phyloP scores from a whole-genome alignment of 2,797 vertebrate species.

The Rhabdomys pumilio region DNA sequence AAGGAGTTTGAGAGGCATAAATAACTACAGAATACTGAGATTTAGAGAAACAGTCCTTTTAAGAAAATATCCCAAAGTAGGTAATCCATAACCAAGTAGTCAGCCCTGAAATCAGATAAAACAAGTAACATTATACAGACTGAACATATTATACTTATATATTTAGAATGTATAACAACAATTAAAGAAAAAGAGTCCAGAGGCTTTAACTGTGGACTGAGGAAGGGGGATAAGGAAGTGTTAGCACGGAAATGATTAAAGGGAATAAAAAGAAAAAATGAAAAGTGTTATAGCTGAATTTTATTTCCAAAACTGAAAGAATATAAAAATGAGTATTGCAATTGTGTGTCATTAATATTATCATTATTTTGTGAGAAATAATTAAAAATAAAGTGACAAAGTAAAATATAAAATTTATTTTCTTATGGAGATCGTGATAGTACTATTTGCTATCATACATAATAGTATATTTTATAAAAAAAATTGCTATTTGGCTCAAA shows the following conservation, averaged over 20 bases:
- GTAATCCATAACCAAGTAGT: not conserved
- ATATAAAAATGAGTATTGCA: not conserved
- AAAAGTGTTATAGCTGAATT: not conserved
- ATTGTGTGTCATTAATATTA: not conserved
- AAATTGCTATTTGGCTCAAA: not conserved
- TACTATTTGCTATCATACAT: not conserved
- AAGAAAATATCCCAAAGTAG: not conserved
- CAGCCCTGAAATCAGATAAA: not conserved
- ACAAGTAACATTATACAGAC: not conserved
- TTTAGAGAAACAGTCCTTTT: not conserved
- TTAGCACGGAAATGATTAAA: not conserved
- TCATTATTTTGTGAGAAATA: not conserved
- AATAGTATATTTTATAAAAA: not conserved
- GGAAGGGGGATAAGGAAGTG: rapidly evolving
- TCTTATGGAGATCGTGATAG: too few relatives aligned
- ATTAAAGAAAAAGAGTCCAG: not conserved
- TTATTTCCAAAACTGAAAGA: not conserved
- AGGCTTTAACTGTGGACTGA: not conserved
- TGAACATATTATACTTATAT: not conserved
- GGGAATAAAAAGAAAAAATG: not conserved
- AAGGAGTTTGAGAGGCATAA: not conserved
- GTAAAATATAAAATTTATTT: not conserved
- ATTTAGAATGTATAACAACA: not conserved
- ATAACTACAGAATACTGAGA: not conserved
- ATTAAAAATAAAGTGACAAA: not conserved